These are phyloP conservation scores for Exephanes ischioxanthus DNA, from an alignment of 2,888 invertebrate genomes.

Conservation along the genomic window DNA sequence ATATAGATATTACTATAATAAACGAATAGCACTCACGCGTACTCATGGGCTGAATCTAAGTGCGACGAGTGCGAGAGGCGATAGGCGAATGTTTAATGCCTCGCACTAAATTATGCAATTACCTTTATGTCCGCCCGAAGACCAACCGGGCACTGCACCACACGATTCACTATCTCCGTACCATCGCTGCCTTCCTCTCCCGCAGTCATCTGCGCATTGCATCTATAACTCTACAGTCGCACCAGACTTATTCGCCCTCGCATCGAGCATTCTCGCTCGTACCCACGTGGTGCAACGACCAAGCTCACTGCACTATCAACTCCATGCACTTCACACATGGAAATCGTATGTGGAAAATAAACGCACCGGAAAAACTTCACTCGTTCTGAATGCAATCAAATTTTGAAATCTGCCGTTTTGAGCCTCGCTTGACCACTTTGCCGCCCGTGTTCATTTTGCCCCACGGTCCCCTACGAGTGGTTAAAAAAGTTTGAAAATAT, in stretches of 20 bases:
- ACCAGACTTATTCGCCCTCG: conserved; percentile 29
- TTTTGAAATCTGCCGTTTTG: background rate
- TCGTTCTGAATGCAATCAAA: background rate
- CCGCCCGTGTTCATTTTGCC: background rate
- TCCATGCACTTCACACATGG: background rate
- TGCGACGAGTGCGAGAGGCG: conserved; percentile 70
- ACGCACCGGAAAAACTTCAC: background rate
- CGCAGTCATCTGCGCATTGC: conserved; percentile 40
- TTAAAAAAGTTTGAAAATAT: background rate
- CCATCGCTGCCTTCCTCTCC: conserved; percentile 43
- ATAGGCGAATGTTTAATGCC: conserved; percentile 79
- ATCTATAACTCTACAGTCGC: conserved; percentile 44
- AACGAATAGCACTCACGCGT: conserved; percentile 55
- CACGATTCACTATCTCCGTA: conserved; percentile 36
- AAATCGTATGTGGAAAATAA: conserved; percentile 10
- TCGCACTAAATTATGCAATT: conserved; percentile 81
- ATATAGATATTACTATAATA: conserved; percentile 57
- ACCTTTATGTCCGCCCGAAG: conserved; percentile 77
- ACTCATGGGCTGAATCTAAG: conserved; percentile 44
- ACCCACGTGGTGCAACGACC: conserved; percentile 19
- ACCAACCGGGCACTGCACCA: conserved; percentile 63
- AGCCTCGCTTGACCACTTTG: background rate
- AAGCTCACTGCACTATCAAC: background rate
- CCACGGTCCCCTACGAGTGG: background rate
- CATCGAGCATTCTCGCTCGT: conserved; percentile 7